A percentile compares a stretch with the other conserved stretches of the same genome.
Conservation (phyloP, 2,113 vertebrate genomes). For the Lycaon pictus region DNA sequence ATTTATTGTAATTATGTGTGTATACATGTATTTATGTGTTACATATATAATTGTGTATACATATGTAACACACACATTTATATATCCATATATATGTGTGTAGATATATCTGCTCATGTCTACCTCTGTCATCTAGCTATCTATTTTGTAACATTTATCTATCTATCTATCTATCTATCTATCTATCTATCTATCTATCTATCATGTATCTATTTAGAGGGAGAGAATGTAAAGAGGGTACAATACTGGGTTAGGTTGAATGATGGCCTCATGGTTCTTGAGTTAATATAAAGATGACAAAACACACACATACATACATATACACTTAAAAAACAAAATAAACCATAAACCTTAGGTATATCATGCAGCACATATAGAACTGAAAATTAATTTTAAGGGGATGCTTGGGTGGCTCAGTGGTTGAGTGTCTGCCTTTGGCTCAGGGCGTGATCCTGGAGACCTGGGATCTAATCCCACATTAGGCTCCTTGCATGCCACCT, state of each 20-base stretch:
- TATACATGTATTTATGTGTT: neutral
- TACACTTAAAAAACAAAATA: neutral
- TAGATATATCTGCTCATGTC: neutral
- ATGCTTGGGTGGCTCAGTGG: too few relatives aligned
- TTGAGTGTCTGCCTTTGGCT: too few relatives aligned
- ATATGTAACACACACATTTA: neutral
- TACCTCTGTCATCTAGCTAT: too few relatives aligned
- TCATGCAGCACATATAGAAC: neutral
- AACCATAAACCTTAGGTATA: neutral
- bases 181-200: neutral
- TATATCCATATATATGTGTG: neutral
- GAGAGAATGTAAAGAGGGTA: slow-evolving; percentile 64
- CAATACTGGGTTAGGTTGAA: neutral
- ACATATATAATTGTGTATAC: neutral
- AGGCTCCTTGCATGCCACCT: too few relatives aligned
- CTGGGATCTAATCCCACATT: too few relatives aligned
- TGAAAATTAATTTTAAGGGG: neutral
- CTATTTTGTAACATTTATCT: neutral
- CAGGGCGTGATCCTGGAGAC: too few relatives aligned
- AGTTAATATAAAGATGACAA: neutral
- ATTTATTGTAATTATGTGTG: neutral
- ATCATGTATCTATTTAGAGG: neutral
- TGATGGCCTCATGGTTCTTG: neutral
- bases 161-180: neutral
- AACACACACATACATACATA: neutral